Conservation (phyloP, 2,797 vertebrate genomes). For the Podargus strigoides region DNA sequence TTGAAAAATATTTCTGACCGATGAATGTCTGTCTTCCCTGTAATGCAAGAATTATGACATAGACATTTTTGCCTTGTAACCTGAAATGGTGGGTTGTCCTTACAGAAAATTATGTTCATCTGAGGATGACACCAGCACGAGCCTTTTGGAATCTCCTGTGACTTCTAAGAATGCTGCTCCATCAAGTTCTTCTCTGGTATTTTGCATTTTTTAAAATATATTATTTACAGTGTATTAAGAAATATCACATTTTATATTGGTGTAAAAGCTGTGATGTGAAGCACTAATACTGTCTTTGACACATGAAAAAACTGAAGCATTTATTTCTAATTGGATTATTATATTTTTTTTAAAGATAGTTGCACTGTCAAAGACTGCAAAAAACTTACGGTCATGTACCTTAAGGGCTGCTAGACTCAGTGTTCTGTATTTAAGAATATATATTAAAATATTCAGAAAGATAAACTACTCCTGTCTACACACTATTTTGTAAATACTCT, state of each 20-base stretch:
- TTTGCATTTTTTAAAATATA: neutral
- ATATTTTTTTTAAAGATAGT: too few relatives aligned
- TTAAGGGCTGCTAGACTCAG: neutral
- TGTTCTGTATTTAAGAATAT: neutral
- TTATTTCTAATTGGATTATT: neutral
- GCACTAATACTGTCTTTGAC: neutral
- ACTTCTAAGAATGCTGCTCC: constrained; percentile 77
- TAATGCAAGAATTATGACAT: neutral
- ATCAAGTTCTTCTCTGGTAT: constrained; percentile 81
- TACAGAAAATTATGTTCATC: constrained; percentile 85
- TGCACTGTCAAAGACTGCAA: neutral
- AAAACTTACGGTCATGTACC: rapidly evolving
- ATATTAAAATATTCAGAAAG: neutral
- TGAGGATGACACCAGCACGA: constrained; percentile 61
- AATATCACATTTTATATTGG: neutral
- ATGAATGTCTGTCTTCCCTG: neutral
- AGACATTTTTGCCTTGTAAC: constrained; percentile 7
- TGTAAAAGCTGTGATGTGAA: neutral
- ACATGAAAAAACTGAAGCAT: neutral
- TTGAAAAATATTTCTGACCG: neutral
- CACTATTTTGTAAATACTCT: neutral
- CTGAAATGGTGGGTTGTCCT: constrained; percentile 46
- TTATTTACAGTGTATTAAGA: neutral
- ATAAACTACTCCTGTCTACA: neutral
- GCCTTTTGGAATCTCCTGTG: constrained; percentile 61